Evolutionary conservation across 2,113 vertebrate species (phyloP).

Genomic region (Heteronetta atricapilla): DNA sequence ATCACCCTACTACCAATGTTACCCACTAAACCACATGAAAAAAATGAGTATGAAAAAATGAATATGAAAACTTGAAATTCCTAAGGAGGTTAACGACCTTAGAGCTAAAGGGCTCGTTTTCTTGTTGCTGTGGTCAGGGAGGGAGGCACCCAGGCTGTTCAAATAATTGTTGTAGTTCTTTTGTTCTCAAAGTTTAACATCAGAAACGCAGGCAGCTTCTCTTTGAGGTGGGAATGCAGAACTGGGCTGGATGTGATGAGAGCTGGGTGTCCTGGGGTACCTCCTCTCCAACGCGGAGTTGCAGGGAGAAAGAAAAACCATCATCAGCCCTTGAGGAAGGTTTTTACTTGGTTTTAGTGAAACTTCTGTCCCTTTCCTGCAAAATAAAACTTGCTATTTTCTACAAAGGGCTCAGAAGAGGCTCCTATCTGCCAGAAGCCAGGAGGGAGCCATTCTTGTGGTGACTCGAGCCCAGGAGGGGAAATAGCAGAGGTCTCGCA

Average conservation of each 20-base stretch:
- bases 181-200: rapidly evolving
- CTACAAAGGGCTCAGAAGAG: background rate
- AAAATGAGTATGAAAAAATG: too few species aligned
- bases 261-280: background rate
- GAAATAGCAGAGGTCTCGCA: background rate
- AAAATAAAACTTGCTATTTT: background rate
- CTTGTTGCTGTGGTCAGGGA: background rate
- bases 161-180: background rate
- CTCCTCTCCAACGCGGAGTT: rapidly evolving
- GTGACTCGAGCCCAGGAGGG: background rate
- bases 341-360: background rate
- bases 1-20: too few species aligned
- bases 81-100: background rate
- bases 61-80: too few species aligned
- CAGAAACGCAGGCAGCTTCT: rapidly evolving
- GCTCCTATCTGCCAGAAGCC: background rate
- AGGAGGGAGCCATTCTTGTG: background rate
- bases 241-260: rapidly evolving
- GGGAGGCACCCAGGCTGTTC: background rate
- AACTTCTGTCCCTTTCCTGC: background rate
- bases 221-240: background rate
- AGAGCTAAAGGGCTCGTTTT: background rate
- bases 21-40: too few species aligned
- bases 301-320: rapidly evolving
- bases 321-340: rapidly evolving